These are phyloP conservation scores for Drosophila peninsularis DNA, from an alignment of 2,888 invertebrate genomes.

Conservation along the genomic window DNA sequence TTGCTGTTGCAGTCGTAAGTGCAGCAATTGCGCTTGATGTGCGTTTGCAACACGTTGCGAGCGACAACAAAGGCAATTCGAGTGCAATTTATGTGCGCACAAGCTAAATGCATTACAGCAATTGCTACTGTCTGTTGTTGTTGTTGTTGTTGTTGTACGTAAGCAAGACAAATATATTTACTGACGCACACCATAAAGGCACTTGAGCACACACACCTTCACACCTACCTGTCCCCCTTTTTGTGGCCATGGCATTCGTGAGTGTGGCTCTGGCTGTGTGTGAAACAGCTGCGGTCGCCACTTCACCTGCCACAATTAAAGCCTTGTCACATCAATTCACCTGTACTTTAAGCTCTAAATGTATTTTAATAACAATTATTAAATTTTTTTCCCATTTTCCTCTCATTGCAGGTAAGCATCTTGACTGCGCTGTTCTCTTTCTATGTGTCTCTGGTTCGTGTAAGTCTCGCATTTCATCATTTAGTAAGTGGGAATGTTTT, in stretches of 20 bases:
- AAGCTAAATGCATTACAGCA: conserved; percentile 49
- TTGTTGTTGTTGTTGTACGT: conserved; percentile 22
- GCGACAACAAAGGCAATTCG: conserved; percentile 39
- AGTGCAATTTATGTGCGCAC: conserved; percentile 55
- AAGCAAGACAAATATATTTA: conserved; percentile 29
- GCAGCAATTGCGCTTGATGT: conserved; percentile 34
- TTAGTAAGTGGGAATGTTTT: not conserved
- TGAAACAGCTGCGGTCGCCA: conserved; percentile 28
- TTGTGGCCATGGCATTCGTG: conserved; percentile 28
- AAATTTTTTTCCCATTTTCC: conserved; percentile 16
- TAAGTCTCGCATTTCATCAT: conserved; percentile 49
- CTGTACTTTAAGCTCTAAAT: conserved; percentile 19
- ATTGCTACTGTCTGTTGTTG: conserved; percentile 43
- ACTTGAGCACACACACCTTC: conserved; percentile 16
- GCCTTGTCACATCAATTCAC: conserved; percentile 20
- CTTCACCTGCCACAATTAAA: conserved; percentile 34
- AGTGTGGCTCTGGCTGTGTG: too few relatives aligned
- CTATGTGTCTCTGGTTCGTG: conserved; percentile 1
- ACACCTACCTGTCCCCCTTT: not conserved
- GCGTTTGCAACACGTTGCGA: conserved; percentile 51
- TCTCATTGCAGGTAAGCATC: conserved; percentile 55
- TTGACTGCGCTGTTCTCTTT: conserved; percentile 7
- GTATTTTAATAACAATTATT: conserved; percentile 11
- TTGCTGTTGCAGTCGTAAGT: conserved; percentile 12
- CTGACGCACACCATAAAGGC: conserved; percentile 23